Evolutionary conservation across 2,113 vertebrate genomes (phyloP).

Genomic region (Oreochromis spilurus): DNA sequence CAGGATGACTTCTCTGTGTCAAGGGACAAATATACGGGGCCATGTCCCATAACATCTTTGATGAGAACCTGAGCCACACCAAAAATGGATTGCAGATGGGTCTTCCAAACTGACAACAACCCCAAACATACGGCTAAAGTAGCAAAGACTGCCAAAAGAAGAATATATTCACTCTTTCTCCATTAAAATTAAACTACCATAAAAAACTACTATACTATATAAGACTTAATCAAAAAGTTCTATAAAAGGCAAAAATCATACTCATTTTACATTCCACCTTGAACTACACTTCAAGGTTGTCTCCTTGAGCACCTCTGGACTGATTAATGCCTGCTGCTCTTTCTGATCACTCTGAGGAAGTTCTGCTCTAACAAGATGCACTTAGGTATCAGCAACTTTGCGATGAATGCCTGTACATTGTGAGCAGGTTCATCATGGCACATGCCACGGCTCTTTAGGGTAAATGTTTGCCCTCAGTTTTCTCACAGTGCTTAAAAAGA

Average conservation of each 20-base stretch:
- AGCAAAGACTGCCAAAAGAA: not conserved
- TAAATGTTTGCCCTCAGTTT: not conserved
- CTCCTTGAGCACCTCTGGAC: not conserved
- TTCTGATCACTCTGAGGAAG: not conserved
- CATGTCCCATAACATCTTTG: not conserved
- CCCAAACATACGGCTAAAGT: not conserved
- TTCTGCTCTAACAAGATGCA: not conserved
- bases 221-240: not conserved
- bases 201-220: not conserved
- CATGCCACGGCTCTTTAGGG: not conserved
- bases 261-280: not conserved
- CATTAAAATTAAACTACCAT: not conserved
- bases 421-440: not conserved
- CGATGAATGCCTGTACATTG: not conserved
- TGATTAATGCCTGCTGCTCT: not conserved
- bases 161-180: not conserved
- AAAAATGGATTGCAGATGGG: not conserved
- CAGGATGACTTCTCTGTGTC: not conserved
- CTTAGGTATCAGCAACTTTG: not conserved
- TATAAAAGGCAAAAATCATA: not conserved
- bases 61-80: not conserved
- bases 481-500: not conserved
- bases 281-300: not conserved
- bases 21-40: not conserved
- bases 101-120: not conserved